A percentile compares a stretch with the other conserved stretches of the same genome.
These are phyloP conservation scores for Pristionchus japonicus DNA, from an alignment of 2,888 invertebrate genomes.

Conservation along the genomic window DNA sequence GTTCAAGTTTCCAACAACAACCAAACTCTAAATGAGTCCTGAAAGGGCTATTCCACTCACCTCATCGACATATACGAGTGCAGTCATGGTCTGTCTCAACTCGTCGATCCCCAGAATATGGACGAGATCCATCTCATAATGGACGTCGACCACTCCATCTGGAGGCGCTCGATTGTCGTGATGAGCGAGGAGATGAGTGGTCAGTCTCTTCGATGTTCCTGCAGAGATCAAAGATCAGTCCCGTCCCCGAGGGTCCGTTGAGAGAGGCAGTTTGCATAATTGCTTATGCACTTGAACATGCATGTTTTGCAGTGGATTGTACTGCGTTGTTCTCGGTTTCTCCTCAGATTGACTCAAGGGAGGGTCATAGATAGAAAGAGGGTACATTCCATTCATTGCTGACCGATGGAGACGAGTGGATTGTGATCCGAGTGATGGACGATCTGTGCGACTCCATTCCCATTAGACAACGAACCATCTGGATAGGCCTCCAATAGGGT, in stretches of 20 bases:
- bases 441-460: neutral
- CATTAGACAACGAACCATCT: slow-evolving; percentile 35
- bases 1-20: too few relatives aligned
- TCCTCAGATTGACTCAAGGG: neutral
- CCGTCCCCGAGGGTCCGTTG: neutral
- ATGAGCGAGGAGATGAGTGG: slow-evolving; percentile 65
- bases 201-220: slow-evolving; percentile 68
- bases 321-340: neutral
- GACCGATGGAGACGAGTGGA: slow-evolving; percentile 16
- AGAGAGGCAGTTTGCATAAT: neutral
- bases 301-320: neutral
- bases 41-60: slow-evolving; percentile 46
- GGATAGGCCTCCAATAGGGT: neutral
- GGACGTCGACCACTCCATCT: slow-evolving; percentile 68
- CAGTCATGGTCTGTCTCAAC: slow-evolving; percentile 73
- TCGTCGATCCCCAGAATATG: slow-evolving; percentile 73
- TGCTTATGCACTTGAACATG: neutral
- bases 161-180: slow-evolving; percentile 71
- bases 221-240: slow-evolving; percentile 46
- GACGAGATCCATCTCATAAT: slow-evolving; percentile 71
- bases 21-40: too few relatives aligned
- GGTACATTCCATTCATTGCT: neutral
- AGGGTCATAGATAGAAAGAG: neutral
- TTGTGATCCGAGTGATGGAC: neutral
- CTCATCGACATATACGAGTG: slow-evolving; percentile 72